Base-by-base conservation (phyloP, 2,113 vertebrate species). In the Odontophorus gujanensis region DNA sequence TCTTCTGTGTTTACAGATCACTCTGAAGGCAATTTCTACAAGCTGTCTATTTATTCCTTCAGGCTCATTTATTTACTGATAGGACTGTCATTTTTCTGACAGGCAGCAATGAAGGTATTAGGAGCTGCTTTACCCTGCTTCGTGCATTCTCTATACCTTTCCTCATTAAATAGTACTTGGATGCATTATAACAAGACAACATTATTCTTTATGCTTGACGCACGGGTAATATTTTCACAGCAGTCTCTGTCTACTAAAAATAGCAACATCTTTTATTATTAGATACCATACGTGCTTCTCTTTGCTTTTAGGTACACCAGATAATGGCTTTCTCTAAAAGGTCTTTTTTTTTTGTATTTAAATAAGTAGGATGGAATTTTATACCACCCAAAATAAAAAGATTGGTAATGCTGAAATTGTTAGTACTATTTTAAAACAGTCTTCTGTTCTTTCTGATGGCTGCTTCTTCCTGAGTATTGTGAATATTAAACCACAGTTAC, bases 71-170 rank as follows among this genome's bases (percentile, higher is more conserved):
- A 91, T 90, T 94, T 90, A 78, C 72, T 80, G 59, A 69, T 87
- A 89, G 79, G 17, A 77, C 59, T 85, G 62, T 69, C 89, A 89
- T 34, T 79, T 79, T 91, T 79, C 8, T 94, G 84, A 87, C 95
- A 97, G 95, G 92, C 85, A 95, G 67, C 85, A 94, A 97, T 94
- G 93, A 97, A 96, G 85, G 87, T 89, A 94, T 96, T 94, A 97
- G 93, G 86, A 73, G 89, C 89, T 87, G 86, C n/a, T 92, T 97
- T 94, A 94, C 89, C 94, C 87, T 92, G 68, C 61, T 96, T 95
- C 90, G 42, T 72, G 90, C 55, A 80, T 92, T 87, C 96, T 86
- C 80, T 77, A 92, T 91, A 92, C 50, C 91, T 93, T 94, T 92
- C 78, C 94, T 85, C 68, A 57, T 87, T 84, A 92, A 74, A 92